phyloP scores from a whole-genome alignment of 2,113 vertebrate genomes.

The Cephalopterus ornatus region DNA sequence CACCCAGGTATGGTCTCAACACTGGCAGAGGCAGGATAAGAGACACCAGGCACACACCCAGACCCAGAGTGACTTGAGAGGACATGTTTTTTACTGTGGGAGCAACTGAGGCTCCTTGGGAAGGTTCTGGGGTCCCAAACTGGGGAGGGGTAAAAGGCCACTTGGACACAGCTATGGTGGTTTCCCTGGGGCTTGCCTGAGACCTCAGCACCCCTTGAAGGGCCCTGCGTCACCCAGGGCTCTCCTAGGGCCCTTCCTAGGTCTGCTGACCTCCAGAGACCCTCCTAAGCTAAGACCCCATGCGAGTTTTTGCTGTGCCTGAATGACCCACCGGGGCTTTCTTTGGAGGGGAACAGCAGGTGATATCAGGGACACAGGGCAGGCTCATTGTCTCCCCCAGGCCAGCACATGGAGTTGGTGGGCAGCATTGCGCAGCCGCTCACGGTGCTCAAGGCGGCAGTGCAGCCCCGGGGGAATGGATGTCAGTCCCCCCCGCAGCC shows the following conservation, averaged over 20 bases:
- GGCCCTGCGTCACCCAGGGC: not conserved
- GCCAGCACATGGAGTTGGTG: not conserved
- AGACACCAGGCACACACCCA: not conserved
- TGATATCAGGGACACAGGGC: fast-evolving
- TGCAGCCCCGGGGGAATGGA: not conserved
- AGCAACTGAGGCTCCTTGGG: not conserved
- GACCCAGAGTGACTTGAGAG: not conserved
- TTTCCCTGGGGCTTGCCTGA: not conserved
- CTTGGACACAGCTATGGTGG: not conserved
- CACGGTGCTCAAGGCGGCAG: not conserved
- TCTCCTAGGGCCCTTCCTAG: not conserved
- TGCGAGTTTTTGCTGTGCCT: not conserved
- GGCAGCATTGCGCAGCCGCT: not conserved
- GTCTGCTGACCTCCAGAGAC: no score
- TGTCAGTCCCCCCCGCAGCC: not conserved
- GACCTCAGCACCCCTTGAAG: no score
- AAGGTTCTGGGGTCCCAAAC: not conserved
- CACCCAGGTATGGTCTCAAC: not conserved
- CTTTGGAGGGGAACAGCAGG: fast-evolving
- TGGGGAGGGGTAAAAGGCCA: not conserved
- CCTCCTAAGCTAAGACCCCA: not conserved
- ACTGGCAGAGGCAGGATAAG: not conserved
- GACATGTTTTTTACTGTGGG: not conserved
- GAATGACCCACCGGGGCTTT: not conserved
- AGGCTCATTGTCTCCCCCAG: not conserved